These are phyloP conservation scores for Tichodroma muraria DNA, from an alignment of 2,113 vertebrate species.

Conservation along the genomic window DNA sequence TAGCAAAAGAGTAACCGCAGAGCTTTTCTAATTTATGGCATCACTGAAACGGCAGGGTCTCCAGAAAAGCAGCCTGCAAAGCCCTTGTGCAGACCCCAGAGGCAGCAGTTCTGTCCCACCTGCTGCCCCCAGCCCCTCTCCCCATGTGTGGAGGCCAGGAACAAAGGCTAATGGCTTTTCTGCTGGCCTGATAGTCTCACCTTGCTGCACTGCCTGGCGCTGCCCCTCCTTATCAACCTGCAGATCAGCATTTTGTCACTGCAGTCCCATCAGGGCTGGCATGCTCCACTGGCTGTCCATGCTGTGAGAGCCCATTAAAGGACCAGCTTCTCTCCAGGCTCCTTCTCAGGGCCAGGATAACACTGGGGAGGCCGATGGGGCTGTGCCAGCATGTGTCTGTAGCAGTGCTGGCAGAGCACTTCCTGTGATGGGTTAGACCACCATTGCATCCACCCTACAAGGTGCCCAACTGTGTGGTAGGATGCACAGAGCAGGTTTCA, in stretches of 20 bases:
- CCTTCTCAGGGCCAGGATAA: not conserved
- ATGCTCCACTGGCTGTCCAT: not conserved
- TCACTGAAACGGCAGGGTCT: not conserved
- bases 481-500: not conserved
- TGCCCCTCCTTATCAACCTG: not conserved
- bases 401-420: not conserved
- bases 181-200: not conserved
- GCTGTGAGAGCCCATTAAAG: not conserved
- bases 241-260: constrained; percentile 14
- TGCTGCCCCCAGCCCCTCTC: not conserved
- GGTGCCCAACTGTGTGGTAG: not conserved
- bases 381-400: not conserved
- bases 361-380: not conserved
- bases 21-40: not conserved
- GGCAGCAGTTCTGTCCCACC: not conserved
- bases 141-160: not conserved
- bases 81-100: not conserved
- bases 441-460: not conserved
- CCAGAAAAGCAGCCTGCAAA: not conserved
- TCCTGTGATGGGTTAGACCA: not conserved
- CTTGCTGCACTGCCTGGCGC: not conserved
- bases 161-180: constrained; percentile 1
- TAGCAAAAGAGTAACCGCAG: not conserved
- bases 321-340: not conserved
- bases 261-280: not conserved